Conservation (phyloP, 2,113 vertebrate genomes). For the Vidua chalybeata region DNA sequence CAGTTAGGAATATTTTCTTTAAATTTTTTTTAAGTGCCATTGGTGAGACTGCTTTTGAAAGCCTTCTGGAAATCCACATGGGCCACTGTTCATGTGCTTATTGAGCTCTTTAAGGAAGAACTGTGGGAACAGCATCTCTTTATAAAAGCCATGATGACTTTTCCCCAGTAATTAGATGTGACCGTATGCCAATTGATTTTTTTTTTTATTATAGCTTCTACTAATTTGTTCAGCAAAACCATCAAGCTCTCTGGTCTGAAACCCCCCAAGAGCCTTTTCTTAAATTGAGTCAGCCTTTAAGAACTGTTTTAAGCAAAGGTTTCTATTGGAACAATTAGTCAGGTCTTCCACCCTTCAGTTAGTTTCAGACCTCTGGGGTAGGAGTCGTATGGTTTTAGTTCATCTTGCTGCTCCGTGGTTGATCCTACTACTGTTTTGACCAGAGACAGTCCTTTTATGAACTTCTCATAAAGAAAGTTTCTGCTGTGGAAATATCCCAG, state of each 20-base stretch:
- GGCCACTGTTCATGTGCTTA: background rate
- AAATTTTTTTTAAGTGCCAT: background rate
- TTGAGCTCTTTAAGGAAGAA: background rate
- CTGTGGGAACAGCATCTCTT: background rate
- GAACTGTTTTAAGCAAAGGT: background rate
- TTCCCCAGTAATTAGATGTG: background rate
- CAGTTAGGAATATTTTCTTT: background rate
- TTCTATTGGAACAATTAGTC: background rate
- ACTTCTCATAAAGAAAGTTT: background rate
- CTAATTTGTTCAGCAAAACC: background rate
- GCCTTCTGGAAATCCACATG: background rate
- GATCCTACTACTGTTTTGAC: background rate
- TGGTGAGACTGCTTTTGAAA: background rate
- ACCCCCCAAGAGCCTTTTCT: background rate
- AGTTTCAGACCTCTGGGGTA: background rate
- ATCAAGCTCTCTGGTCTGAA: background rate
- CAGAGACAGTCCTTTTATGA: background rate
- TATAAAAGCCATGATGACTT: background rate
- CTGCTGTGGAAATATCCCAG: background rate
- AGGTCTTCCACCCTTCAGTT: background rate
- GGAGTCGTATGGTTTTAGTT: background rate
- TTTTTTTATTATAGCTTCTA: background rate
- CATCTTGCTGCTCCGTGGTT: background rate
- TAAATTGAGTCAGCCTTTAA: background rate
- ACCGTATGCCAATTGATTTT: background rate